phyloP scores from a whole-genome alignment of 2,113 vertebrate genomes.

The Eretmochelys imbricata region DNA sequence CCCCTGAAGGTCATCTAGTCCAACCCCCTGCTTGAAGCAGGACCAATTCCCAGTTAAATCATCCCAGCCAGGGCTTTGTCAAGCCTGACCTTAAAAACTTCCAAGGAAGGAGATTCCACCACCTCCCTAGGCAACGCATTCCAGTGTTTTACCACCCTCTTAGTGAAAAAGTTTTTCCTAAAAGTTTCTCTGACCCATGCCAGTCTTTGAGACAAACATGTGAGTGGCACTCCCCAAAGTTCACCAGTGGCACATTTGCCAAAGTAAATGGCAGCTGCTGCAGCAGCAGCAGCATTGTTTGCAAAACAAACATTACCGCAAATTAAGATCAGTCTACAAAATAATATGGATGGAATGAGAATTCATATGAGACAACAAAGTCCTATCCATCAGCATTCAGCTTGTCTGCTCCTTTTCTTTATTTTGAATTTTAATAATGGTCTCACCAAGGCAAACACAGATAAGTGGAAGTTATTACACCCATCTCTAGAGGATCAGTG shows the following conservation, averaged over 20 bases:
- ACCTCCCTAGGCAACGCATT: too few relatives aligned
- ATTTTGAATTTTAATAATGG: slow-evolving; percentile 12
- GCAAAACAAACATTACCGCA: neutral
- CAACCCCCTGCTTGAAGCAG: too few relatives aligned
- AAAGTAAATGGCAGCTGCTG: neutral
- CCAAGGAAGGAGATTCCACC: too few relatives aligned
- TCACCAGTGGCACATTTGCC: neutral
- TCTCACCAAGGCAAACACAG: neutral
- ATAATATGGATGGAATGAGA: neutral
- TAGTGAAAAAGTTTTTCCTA: too few relatives aligned
- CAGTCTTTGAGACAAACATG: neutral
- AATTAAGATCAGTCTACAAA: slow-evolving; percentile 2
- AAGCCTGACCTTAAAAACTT: too few relatives aligned
- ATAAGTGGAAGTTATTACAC: neutral
- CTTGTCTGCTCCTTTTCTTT: neutral
- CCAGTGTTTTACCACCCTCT: too few relatives aligned
- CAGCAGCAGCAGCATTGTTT: neutral
- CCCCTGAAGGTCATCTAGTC: too few relatives aligned
- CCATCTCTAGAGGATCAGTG: neutral
- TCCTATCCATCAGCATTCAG: neutral
- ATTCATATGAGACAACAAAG: neutral
- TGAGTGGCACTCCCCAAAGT: neutral
- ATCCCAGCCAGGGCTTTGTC: too few relatives aligned
- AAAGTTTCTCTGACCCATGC: neutral
- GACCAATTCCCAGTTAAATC: too few relatives aligned